Evolutionary conservation across 2,888 invertebrate species (phyloP).

Genomic region (Gnatocerus cornutus): DNA sequence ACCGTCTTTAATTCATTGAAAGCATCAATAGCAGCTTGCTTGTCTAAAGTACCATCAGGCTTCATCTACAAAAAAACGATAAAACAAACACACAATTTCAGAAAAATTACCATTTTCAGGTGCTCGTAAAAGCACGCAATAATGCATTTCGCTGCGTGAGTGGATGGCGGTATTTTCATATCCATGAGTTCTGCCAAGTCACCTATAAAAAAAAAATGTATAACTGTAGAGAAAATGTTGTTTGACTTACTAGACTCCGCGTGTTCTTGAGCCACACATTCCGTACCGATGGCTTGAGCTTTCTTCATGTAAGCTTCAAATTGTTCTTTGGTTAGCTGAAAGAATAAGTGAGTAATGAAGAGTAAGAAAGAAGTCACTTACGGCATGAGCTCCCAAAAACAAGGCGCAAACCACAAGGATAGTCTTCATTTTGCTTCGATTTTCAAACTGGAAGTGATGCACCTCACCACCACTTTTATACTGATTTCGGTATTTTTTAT

Average conservation of each 20-base stretch:
- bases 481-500: too few relatives aligned
- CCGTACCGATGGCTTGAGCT: conserved; percentile 54
- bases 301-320: conserved; percentile 52
- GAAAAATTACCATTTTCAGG: not conserved
- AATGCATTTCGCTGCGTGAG: not conserved
- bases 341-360: too few relatives aligned
- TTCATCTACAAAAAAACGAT: not conserved
- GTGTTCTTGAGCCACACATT: conserved; percentile 57
- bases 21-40: conserved; percentile 46
- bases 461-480: too few relatives aligned
- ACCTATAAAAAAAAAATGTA: conserved; percentile 45
- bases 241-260: conserved; percentile 55
- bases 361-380: not conserved
- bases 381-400: conserved; percentile 20
- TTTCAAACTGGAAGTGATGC: not conserved
- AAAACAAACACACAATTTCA: conserved; percentile 35
- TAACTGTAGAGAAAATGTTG: not conserved
- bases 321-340: conserved; percentile 9
- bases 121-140: conserved; percentile 8
- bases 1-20: conserved; percentile 51
- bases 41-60: not conserved
- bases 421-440: conserved; percentile 8
- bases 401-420: conserved; percentile 4
- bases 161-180: conserved; percentile 22
- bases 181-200: conserved; percentile 51